These are phyloP conservation scores for Melanchra persicariae DNA, from an alignment of 2,888 invertebrate species.

Conservation along the genomic window DNA sequence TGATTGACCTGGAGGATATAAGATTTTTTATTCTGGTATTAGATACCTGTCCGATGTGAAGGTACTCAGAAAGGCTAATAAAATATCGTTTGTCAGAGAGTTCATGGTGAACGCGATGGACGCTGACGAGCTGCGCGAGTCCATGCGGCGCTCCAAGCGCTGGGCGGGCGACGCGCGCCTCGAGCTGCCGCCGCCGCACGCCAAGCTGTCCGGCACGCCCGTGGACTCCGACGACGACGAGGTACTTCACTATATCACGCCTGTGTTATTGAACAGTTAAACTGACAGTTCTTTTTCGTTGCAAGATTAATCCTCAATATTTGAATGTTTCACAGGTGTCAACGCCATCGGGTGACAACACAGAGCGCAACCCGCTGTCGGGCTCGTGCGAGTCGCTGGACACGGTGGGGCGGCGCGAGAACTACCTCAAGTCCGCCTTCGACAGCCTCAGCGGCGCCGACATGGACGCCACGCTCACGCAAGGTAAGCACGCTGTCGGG, in stretches of 20 bases:
- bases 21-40: too few species aligned
- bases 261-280: too few species aligned
- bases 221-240: slow-evolving; percentile 94
- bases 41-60: too few species aligned
- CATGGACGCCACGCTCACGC: slow-evolving; percentile 77
- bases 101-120: slow-evolving; percentile 97
- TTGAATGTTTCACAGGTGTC: too few species aligned
- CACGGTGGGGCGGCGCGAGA: slow-evolving; percentile 90
- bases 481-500: slow-evolving; percentile 91
- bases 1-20: too few species aligned
- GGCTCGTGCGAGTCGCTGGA: slow-evolving; percentile 94
- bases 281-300: too few species aligned
- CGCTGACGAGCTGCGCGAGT: slow-evolving; percentile 95
- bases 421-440: slow-evolving; percentile 92
- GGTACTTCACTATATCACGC: too few species aligned
- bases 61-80: background rate
- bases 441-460: slow-evolving; percentile 94
- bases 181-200: slow-evolving; percentile 82
- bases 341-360: slow-evolving; percentile 95
- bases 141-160: slow-evolving; percentile 93
- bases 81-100: slow-evolving; percentile 88
- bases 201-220: slow-evolving; percentile 87
- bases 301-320: too few species aligned
- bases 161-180: slow-evolving; percentile 85
- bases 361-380: slow-evolving; percentile 94